These are phyloP conservation scores for Toxotes lorentzi DNA, from an alignment of 2,797 vertebrate species.

Conservation along the genomic window DNA sequence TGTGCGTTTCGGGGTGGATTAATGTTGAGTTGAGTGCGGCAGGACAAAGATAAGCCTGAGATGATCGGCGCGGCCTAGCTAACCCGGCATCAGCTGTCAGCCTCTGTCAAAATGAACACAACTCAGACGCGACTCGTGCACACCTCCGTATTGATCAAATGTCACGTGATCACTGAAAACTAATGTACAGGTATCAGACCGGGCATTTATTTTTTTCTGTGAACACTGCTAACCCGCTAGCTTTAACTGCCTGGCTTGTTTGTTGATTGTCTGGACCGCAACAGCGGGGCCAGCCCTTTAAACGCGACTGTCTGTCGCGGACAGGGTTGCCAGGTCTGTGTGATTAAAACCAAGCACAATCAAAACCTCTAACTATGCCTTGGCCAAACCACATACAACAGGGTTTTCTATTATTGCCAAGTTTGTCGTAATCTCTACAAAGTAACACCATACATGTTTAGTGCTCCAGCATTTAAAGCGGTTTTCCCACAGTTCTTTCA, in stretches of 20 bases:
- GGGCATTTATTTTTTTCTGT: background rate
- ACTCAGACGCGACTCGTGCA: background rate
- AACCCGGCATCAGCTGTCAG: conserved; percentile 69
- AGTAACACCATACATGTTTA: too few species aligned
- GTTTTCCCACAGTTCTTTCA: too few species aligned
- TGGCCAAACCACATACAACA: too few species aligned
- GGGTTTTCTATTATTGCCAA: too few species aligned
- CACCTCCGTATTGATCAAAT: background rate
- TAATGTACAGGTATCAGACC: background rate
- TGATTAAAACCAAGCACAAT: too few species aligned
- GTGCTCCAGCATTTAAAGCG: too few species aligned
- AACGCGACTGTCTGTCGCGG: too few species aligned
- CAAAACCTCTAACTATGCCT: too few species aligned
- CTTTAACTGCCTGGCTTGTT: background rate
- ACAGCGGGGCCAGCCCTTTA: too few species aligned
- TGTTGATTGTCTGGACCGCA: conserved; percentile 2
- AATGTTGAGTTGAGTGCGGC: conserved; percentile 63
- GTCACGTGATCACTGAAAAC: conserved; percentile 11
- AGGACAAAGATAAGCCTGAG: conserved; percentile 69
- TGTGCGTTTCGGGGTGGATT: conserved; percentile 62
- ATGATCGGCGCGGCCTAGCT: conserved; percentile 71
- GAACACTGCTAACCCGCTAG: background rate
- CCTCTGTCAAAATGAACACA: conserved; percentile 27
- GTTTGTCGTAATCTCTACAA: too few species aligned
- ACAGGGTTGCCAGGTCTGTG: too few species aligned